phyloP scores from a whole-genome alignment of 92 coral and sea anemone species.

The Palythoa caribaeorum region DNA sequence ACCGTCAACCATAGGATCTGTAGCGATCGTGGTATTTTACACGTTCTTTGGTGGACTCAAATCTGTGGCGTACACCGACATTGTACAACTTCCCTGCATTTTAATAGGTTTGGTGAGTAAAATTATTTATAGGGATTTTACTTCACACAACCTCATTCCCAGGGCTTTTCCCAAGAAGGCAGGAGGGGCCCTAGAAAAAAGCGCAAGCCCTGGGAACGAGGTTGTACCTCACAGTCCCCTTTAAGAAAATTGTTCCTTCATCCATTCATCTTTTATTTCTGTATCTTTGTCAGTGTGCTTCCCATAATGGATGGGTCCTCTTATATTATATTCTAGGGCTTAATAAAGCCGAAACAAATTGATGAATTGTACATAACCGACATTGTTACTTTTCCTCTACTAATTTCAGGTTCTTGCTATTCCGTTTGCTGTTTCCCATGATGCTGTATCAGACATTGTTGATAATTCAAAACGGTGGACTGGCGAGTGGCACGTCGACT shows the following conservation, averaged over 20 bases:
- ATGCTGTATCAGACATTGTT: slow-evolving; percentile 49
- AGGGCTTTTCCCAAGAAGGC: too few species aligned
- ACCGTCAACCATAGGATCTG: slow-evolving; percentile 53
- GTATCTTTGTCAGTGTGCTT: too few species aligned
- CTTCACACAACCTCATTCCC: too few species aligned
- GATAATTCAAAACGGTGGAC: slow-evolving; percentile 48
- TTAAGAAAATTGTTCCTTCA: too few species aligned
- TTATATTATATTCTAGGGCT: too few species aligned
- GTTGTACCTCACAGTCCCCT: background rate
- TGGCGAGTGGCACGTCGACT: slow-evolving; percentile 49
- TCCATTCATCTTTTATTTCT: too few species aligned
- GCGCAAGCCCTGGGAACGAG: too few species aligned
- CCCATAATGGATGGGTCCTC: too few species aligned
- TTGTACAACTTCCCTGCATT: slow-evolving; percentile 61
- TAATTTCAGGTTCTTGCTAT: slow-evolving; percentile 46
- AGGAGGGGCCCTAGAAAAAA: too few species aligned
- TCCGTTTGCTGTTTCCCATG: slow-evolving; percentile 61
- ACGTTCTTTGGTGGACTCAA: slow-evolving; percentile 61
- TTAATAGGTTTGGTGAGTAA: slow-evolving; percentile 62
- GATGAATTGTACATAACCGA: too few species aligned
- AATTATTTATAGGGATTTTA: background rate
- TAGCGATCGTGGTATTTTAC: slow-evolving; percentile 49
- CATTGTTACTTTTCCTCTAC: background rate
- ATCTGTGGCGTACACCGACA: slow-evolving; percentile 65
- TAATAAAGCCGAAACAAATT: too few species aligned